phyloP scores from a whole-genome alignment of 2,888 invertebrate species.

The Morinoia aosen region DNA sequence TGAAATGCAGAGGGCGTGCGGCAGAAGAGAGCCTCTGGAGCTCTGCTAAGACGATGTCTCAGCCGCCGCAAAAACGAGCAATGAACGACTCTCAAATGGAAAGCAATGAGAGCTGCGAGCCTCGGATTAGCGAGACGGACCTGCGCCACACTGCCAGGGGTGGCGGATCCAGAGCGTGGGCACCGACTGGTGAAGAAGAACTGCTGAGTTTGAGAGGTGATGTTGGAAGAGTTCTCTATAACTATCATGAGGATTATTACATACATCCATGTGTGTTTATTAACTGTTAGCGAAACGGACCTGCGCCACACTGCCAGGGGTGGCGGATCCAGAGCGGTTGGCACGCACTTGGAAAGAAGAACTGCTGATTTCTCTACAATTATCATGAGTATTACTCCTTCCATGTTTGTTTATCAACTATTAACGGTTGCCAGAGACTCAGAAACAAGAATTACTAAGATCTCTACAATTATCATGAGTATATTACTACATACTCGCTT shows the following conservation, averaged over 20 bases:
- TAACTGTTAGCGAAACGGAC: background rate
- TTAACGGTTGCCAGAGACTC: background rate
- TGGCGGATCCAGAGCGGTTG: background rate
- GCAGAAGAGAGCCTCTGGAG: background rate
- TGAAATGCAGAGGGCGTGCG: background rate
- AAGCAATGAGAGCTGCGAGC: background rate
- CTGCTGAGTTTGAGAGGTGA: too few relatives aligned
- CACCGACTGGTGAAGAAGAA: background rate
- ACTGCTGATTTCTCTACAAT: background rate
- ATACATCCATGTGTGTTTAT: too few relatives aligned
- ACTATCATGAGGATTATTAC: too few relatives aligned
- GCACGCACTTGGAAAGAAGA: background rate
- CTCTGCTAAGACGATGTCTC: background rate
- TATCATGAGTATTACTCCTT: too few relatives aligned
- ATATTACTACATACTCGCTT: too few relatives aligned
- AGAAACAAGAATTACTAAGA: background rate
- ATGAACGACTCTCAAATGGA: slow-evolving; percentile 17
- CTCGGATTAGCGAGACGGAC: background rate
- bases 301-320: background rate
- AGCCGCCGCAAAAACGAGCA: background rate
- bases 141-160: background rate
- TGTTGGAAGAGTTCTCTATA: too few relatives aligned
- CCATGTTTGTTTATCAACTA: too few relatives aligned
- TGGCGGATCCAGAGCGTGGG: background rate
- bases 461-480: too few relatives aligned